Evolutionary conservation across 2,797 vertebrate species (phyloP).

Genomic region (Numenius phaeopus): DNA sequence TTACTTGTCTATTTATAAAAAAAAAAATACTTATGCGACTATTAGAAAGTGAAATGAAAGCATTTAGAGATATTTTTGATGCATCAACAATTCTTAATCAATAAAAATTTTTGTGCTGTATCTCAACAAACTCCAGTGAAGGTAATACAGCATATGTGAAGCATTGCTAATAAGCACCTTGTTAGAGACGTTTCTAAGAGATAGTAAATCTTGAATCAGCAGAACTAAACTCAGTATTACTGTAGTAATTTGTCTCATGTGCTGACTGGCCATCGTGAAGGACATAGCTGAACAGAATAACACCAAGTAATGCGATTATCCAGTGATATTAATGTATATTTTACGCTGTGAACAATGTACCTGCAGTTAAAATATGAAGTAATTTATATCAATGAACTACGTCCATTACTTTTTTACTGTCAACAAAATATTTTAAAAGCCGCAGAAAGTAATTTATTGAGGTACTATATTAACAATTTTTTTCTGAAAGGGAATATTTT

Average conservation of each 20-base stretch:
- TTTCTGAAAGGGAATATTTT: not conserved
- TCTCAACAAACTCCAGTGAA: constrained; percentile 30
- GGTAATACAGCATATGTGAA: not conserved
- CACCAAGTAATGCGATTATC: not conserved
- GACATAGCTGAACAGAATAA: not conserved
- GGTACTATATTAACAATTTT: not conserved
- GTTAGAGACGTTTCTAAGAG: constrained; percentile 28
- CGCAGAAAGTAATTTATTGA: not conserved
- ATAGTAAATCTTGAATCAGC: constrained; percentile 42
- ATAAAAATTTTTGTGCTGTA: not conserved
- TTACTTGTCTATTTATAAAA: not conserved
- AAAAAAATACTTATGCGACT: not conserved
- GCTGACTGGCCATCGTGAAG: not conserved
- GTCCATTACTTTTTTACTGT: not conserved
- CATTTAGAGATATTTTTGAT: not conserved
- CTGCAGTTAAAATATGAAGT: not conserved
- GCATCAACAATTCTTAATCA: not conserved
- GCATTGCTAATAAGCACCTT: constrained; percentile 37
- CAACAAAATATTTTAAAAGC: not conserved
- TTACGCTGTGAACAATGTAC: not conserved
- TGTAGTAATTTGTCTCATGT: constrained; percentile 28
- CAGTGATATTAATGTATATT: not conserved
- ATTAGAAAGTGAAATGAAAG: not conserved
- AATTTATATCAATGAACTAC: not conserved
- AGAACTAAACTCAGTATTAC: constrained; percentile 46